Base-by-base conservation (phyloP, 1,140 invertebrate genomes). In the Halyomorpha halys region DNA sequence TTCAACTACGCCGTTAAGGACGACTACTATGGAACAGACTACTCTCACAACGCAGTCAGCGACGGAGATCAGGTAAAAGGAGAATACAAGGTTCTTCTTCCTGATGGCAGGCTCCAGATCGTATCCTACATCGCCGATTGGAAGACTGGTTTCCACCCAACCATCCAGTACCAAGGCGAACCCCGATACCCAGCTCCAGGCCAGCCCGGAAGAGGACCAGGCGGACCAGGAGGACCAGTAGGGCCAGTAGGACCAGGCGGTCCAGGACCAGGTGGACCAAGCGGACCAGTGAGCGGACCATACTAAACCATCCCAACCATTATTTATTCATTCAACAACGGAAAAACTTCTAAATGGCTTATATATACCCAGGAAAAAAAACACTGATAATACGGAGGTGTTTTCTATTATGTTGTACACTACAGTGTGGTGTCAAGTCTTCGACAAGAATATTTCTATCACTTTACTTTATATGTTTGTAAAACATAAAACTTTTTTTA, bases 1-100 rank as follows among this genome's bases (percentile, higher is more conserved):
- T 92, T 91, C 76, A 84, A 84, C 65, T 92, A 91, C 73, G 82
- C 85, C 2, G 89, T 91, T 16, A 88, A 89, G 73, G 89, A 92
- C 69, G 82, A 85, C 61, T 78, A 84, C 49, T 85, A 78, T 68
- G 87, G 86, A 65, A 91, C 89, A 67, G 87, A 91, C 72, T 91
- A 89, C 75, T 86, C 86, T 47, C 89, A 91, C 74, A 87, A 90
- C 71, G 89, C 88, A 4, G 80, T 82, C 47, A 87, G 84, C 69
- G 83, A 89, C 73, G 86, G 87, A 1, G 85, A 88, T 71, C 80
- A 85, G 21, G 84, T 86, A 3, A 80, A 80, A 47, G 87, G 87
- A 47, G 85, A 88, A 71, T 90, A 89, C 76, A 77, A 83, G 61
- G 65, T 66, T 0, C 81, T 83, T 67, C 73, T 90, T 65, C 86